Conservation (phyloP, 2,888 invertebrate species). For the Cyaniris semiargus region DNA sequence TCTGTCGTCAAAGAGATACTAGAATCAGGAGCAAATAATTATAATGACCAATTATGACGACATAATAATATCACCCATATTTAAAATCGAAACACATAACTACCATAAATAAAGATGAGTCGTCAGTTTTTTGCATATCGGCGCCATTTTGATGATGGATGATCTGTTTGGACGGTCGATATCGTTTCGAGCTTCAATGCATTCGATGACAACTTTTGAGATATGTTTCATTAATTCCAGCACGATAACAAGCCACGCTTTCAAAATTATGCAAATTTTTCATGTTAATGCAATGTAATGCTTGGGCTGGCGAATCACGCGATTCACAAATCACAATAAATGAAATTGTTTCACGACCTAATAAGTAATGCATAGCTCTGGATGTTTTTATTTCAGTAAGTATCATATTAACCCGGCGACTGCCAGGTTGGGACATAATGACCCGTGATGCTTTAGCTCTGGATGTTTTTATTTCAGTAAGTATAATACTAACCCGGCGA, state of each 20-base stretch:
- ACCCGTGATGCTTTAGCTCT: too few relatives aligned
- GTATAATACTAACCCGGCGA: too few relatives aligned
- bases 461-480: too few relatives aligned
- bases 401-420: too few relatives aligned
- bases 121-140: conserved; percentile 5
- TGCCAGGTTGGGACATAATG: too few relatives aligned
- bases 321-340: not conserved
- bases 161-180: not conserved
- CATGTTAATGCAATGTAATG: conserved; percentile 3
- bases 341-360: not conserved
- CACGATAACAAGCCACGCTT: conserved; percentile 14
- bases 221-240: conserved; percentile 12
- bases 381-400: too few relatives aligned
- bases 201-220: conserved; percentile 3
- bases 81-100: not conserved
- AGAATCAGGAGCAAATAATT: not conserved
- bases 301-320: not conserved
- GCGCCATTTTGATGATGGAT: conserved; percentile 13
- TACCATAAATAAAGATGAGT: not conserved
- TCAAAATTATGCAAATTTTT: conserved; percentile 11
- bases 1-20: not conserved
- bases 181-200: conserved; percentile 6
- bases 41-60: not conserved
- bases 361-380: too few relatives aligned
- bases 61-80: not conserved